Evolutionary conservation across 2,797 vertebrate genomes (phyloP).

Genomic region (Poecilia gillii): DNA sequence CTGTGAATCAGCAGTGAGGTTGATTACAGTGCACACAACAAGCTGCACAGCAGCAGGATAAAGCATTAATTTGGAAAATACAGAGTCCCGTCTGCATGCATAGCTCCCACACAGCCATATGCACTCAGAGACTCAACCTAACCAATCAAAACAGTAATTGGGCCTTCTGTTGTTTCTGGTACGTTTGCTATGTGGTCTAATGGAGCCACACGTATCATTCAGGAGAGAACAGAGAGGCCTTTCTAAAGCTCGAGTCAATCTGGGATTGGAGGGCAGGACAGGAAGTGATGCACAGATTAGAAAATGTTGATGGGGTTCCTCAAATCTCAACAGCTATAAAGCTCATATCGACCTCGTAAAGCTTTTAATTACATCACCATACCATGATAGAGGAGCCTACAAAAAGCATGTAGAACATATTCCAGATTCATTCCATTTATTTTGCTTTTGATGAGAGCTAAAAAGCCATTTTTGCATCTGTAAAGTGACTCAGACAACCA

Average conservation of each 20-base stretch:
- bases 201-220: conserved; percentile 47
- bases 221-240: conserved; percentile 58
- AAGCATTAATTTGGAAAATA: conserved; percentile 44
- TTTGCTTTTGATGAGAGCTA: conserved; percentile 15
- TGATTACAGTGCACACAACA: conserved; percentile 52
- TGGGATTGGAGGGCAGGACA: conserved; percentile 46
- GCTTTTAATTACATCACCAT: conserved; percentile 44
- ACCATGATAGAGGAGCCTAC: conserved; percentile 1
- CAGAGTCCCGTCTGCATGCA: conserved; percentile 42
- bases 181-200: conserved; percentile 55
- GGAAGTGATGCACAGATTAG: conserved; percentile 68
- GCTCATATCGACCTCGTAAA: conserved; percentile 37
- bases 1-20: conserved; percentile 26
- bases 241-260: conserved; percentile 57
- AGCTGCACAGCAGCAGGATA: conserved; percentile 29
- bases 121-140: conserved; percentile 25
- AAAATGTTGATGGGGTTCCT: conserved; percentile 40
- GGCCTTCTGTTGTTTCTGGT: conserved; percentile 66
- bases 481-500: conserved; percentile 36
- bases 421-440: conserved; percentile 11
- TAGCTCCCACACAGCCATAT: conserved; percentile 49
- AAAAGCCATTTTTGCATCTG: conserved; percentile 42
- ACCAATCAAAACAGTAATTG: conserved; percentile 40
- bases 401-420: background rate
- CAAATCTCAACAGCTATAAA: conserved; percentile 27